Evolutionary conservation across 2,113 vertebrate species (phyloP), one percentile per base, ranked within the genome.

Genomic region (Prionailurus viverrinus): DNA sequence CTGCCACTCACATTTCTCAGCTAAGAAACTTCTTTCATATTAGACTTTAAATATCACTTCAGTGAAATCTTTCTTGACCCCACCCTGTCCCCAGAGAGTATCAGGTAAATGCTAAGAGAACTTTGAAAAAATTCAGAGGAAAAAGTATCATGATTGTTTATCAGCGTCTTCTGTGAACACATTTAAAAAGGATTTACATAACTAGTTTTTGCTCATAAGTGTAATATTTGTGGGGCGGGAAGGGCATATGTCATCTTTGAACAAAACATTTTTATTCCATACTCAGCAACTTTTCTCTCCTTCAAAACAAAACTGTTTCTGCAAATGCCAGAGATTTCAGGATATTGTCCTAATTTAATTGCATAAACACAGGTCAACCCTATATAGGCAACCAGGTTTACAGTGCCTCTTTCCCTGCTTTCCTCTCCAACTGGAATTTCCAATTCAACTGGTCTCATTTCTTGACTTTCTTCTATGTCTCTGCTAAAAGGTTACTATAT

Each of bases 301-400:
- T 96, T 45, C 76, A 63, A 95, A 94, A 92, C 36, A 13, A 9
- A 58, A 92, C 69, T 39, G 58, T 45, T 55, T 88, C 11, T 92
- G 39, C 10, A 93, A 48, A 68, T 55, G 39, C 11, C 27, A 80
- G 21, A 83, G 16, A 93, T 33, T 58, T 87, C 69, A 96, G 25
- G 2, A 58, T 90, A 41, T 19, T 19, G 36, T 82, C 27, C 14
- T 39, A 36, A 65, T 71, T 91, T 92, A 90, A 95, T 36, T 31
- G 31, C 5, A 80, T 58, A 19, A 91, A 14, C 15, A 84, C 18
- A 65, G 53, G 16, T 82, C 41, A 82, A 23, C 19, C 29, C 27
- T 66, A 16, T 31, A 61, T 41, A 74, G 16, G 10, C 25, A 41
- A 0, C 1, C 13, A 12, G 55, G 53, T n/a, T 81, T 58, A 36